A percentile compares a stretch with the other conserved stretches of the same genome.
Evolutionary conservation across 1,140 invertebrate species (phyloP).

Genomic region (Rhopalosiphum padi): DNA sequence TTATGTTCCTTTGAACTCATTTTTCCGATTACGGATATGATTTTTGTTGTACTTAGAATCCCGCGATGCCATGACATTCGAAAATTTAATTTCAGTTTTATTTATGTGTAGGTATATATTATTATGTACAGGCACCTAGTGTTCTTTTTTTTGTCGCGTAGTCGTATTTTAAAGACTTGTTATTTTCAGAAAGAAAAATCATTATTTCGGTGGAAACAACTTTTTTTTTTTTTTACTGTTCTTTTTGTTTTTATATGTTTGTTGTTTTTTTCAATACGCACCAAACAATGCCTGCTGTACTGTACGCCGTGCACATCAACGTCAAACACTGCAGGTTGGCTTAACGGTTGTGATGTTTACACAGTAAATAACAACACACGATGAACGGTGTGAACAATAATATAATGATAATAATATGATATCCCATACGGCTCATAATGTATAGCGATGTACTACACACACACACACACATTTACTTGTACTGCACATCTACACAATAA

Average conservation of each 20-base stretch:
- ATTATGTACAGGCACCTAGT: not conserved
- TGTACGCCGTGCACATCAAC: not conserved
- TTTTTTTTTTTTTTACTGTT: not conserved
- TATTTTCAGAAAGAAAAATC: not conserved
- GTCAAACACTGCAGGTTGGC: not conserved
- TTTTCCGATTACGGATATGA: not conserved
- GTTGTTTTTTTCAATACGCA: not conserved
- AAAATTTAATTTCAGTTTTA: not conserved
- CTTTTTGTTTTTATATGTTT: not conserved
- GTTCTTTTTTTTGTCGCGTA: not conserved
- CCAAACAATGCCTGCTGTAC: not conserved
- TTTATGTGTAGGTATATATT: not conserved
- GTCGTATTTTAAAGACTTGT: not conserved
- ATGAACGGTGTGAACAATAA: not conserved
- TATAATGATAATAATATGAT: constrained; percentile 11
- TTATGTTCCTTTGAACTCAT: not conserved
- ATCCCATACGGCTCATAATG: not conserved
- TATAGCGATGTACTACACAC: not conserved
- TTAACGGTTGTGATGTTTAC: not conserved
- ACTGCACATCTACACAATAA: not conserved
- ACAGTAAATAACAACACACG: not conserved
- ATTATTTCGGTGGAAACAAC: not conserved
- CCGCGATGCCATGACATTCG: not conserved
- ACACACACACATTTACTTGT: too few relatives aligned
- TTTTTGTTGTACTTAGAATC: not conserved